Evolutionary conservation across 2,113 vertebrate species (phyloP).

Genomic region (Dromaius novaehollandiae): DNA sequence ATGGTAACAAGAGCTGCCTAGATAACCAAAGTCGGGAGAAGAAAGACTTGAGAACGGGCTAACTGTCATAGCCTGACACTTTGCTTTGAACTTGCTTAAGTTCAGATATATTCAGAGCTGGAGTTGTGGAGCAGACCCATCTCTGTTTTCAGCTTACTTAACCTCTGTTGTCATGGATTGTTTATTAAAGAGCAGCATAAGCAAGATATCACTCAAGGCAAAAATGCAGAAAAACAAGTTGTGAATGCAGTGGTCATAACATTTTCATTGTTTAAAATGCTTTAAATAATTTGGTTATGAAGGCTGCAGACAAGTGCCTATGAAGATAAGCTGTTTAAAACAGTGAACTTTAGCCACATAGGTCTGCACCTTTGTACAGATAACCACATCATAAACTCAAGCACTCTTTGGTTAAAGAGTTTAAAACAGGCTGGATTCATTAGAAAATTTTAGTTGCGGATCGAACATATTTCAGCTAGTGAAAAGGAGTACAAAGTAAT

Average conservation of each 20-base stretch:
- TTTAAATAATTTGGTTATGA: not conserved
- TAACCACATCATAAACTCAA: not conserved
- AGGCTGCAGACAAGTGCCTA: not conserved
- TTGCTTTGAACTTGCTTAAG: not conserved
- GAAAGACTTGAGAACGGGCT: not conserved
- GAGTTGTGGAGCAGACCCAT: not conserved
- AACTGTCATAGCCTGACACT: not conserved
- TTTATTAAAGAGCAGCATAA: not conserved
- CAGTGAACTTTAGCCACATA: not conserved
- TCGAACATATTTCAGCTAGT: not conserved
- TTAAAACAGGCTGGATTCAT: not conserved
- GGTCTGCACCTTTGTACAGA: not conserved
- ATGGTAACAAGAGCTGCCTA: not conserved
- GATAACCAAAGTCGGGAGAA: not conserved
- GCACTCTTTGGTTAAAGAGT: not conserved
- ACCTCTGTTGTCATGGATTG: not conserved
- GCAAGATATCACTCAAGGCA: not conserved
- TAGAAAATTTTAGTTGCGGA: not conserved
- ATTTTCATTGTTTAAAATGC: not conserved
- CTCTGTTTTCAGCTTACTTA: not conserved
- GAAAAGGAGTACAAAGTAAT: not conserved
- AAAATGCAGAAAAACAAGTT: conserved; percentile 22
- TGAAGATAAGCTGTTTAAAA: not conserved
- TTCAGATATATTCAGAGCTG: not conserved
- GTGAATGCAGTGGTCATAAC: not conserved